Base-by-base conservation (phyloP, 2,888 invertebrate genomes). In the Epinotia ramella region DNA sequence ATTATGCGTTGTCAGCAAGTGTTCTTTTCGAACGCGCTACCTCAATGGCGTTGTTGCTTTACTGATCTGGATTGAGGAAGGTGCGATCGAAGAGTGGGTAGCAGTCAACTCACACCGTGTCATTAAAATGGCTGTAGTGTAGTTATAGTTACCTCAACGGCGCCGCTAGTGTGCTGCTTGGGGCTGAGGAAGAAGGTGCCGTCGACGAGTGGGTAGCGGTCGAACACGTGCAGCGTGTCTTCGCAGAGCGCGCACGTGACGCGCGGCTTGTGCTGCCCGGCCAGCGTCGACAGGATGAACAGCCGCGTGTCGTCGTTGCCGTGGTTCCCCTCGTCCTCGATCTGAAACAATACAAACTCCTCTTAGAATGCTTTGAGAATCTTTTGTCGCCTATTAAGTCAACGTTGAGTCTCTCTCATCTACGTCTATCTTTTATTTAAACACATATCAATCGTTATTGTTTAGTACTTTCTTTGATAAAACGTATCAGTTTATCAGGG, bases 181-280 rank as follows among this genome's bases (percentile, higher is more conserved):
- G 99, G 99, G 84, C 99, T 99, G 78, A 99, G 95, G 95, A 99
- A 99, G 95, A 99, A 98, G 53, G 99, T 99, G 75, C 99, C 99
- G 89, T 99, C 99, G 63, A 99, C 97, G 82, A 99, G 95, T 0
- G 99, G 99, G 94, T 99, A 99, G 87, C 99, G 96, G 94, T 99
- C 99, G 94, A 98, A 99, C 77, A 99, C 98, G 80, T 97, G 96
- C 95, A 99, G 96, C 77, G 97, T 96, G 73, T 97, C 97, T 85
- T 97, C 97, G 94, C 99, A 99, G 81, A 97, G 95, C 79, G 98
- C 97, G 93, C 97, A 99, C 74, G 96, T 96, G 62, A 97, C 98
- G 84, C 96, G 96, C 79, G 97, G 97, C 92, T 97, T 97, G 86
- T 98, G 98, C 88, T 98, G 97, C 46, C 98, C 98, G 79, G 99